phyloP scores from a whole-genome alignment of 64 coral and sea anemone genomes.

The Montipora efflorescens region DNA sequence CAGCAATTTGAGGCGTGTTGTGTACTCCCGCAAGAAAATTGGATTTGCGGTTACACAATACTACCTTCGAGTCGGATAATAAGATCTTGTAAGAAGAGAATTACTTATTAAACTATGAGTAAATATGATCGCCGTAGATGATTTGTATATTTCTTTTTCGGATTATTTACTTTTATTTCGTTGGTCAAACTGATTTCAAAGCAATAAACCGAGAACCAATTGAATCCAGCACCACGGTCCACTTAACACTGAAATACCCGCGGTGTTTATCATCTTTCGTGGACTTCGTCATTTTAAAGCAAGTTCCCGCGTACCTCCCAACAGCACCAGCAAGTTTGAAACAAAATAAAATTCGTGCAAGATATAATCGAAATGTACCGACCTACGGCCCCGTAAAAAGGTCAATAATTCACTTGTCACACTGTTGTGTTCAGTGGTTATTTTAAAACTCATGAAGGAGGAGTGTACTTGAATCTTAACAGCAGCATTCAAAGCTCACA shows the following conservation, averaged over 20 bases:
- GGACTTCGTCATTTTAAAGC: constrained; percentile 40
- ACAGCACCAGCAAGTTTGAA: constrained; percentile 32
- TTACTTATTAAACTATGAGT: too few relatives aligned
- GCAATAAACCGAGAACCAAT: neutral
- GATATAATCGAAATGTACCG: neutral
- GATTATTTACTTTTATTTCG: neutral
- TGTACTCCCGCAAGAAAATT: neutral
- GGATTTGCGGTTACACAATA: neutral
- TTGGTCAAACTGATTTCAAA: constrained; percentile 7
- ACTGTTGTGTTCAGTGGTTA: neutral
- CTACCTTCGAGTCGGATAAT: neutral
- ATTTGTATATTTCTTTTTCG: neutral
- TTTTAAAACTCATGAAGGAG: neutral
- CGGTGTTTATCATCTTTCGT: constrained; percentile 31
- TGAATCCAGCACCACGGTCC: constrained; percentile 9
- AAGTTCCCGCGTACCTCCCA: neutral
- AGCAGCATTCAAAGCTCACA: neutral
- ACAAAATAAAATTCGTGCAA: constrained; percentile 21
- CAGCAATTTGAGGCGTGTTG: neutral
- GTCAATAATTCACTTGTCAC: neutral
- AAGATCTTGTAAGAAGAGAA: neutral
- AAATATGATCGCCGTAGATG: neutral
- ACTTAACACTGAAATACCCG: constrained; percentile 20
- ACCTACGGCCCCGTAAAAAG: neutral
- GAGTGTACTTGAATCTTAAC: neutral